Evolutionary conservation across 2,797 vertebrate species (phyloP), one percentile per base, ranked within the genome.

Genomic region (Morelia viridis): DNA sequence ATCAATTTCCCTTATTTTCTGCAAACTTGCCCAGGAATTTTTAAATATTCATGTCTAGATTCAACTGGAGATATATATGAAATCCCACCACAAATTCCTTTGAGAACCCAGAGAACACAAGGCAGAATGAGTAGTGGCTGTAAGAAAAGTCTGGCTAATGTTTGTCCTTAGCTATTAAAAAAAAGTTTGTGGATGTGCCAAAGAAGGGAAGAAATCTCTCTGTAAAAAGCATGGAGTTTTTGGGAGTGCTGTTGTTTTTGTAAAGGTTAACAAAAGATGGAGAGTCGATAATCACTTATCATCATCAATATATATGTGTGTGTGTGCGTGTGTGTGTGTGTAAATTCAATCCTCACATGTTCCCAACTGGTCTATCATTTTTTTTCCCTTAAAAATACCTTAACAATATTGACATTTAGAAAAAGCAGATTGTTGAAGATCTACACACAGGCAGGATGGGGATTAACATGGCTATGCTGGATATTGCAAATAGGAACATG

Each of bases 1-100:
- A 91, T 62, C 85, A 87, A 31, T 50, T 87, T 68, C 57, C 65
- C 65, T 80, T 61, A 83, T 92, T 88, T 92, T 56, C 24, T 84
- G 41, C 62, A 84, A 9, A 26, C 28, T 56, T 56, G 17, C 35
- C 26, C 17, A 80, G 10, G 88, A 89, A 65, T 92, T 89, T 6
- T 58, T 61, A 64, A 84, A 85, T 41, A 84, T 64, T 57, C 61
- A 22, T 60, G 3, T 56, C n/a, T 56, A 64, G 50, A 64, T 64
- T 35, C 60, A 83, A 28, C 8, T 26, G 62, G n/a, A 57, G 56
- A 57, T 68, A 41, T 50, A 31, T 56, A 11, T 80, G 41, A 80
- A 80, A 80, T 80, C 76, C 76, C 22, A 0, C 76, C 24, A 80
- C 76, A 80, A 80, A 80, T 80, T 46, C 76, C 46, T 90, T 71